Conservation (phyloP, 2,888 invertebrate species). For the Apamea monoglypha region DNA sequence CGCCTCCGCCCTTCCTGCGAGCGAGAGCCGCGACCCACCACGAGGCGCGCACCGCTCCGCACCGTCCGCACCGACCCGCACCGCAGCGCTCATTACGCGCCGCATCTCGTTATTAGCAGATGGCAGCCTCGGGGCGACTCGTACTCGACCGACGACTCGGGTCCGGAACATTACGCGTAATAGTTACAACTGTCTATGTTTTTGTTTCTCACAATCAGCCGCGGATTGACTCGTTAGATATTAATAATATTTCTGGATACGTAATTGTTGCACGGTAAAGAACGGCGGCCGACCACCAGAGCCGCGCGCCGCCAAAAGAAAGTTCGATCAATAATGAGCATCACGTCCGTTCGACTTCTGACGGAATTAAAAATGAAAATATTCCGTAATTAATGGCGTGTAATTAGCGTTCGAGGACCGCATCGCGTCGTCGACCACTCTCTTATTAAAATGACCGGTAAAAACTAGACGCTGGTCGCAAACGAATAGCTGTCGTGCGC, state of each 20-base stretch:
- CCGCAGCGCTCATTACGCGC: constrained; percentile 70
- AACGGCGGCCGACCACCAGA: constrained; percentile 62
- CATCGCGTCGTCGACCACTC: constrained; percentile 75
- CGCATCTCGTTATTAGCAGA: constrained; percentile 76
- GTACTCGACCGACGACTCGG: constrained; percentile 22
- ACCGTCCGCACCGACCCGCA: constrained; percentile 51
- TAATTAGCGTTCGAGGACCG: constrained; percentile 80
- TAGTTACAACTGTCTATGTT: constrained; percentile 42
- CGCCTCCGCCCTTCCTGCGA: constrained; percentile 84
- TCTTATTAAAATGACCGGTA: constrained; percentile 78
- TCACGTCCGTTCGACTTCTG: constrained; percentile 77
- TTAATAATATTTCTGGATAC: constrained; percentile 61
- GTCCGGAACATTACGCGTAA: constrained; percentile 42
- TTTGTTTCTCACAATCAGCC: constrained; percentile 56
- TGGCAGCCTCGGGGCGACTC: constrained; percentile 62
- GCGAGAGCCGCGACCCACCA: constrained; percentile 67
- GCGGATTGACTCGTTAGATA: constrained; percentile 60
- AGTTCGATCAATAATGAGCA: constrained; percentile 78
- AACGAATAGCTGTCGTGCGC: constrained; percentile 81
- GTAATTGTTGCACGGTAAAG: constrained; percentile 62
- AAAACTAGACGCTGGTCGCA: constrained; percentile 79
- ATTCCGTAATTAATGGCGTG: constrained; percentile 82
- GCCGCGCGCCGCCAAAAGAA: constrained; percentile 70
- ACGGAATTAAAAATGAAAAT: constrained; percentile 76
- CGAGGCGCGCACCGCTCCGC: constrained; percentile 59